Conservation (phyloP, 2,888 invertebrate species). For the Dryobotodes eremita region DNA sequence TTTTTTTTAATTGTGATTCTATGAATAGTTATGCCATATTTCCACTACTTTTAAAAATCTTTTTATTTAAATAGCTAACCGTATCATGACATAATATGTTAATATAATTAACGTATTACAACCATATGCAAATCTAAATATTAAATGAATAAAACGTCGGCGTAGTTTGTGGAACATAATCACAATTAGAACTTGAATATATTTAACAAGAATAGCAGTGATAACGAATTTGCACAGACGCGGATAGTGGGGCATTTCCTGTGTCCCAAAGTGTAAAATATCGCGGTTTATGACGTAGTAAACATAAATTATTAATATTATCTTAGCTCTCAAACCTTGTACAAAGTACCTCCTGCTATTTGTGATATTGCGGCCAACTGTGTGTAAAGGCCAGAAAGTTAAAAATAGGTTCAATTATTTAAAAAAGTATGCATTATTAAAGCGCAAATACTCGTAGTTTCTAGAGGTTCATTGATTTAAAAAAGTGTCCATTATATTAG, state of each 20-base stretch:
- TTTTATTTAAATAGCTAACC: too few species aligned
- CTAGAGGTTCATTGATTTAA: too few species aligned
- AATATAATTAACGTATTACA: constrained; percentile 29
- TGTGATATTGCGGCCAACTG: too few species aligned
- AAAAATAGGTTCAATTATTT: too few species aligned
- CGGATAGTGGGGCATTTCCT: constrained; percentile 76
- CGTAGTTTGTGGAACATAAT: constrained; percentile 81
- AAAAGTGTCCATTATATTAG: neutral
- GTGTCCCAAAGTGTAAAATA: constrained; percentile 61
- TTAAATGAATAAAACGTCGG: constrained; percentile 54
- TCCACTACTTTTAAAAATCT: neutral
- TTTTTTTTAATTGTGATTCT: neutral
- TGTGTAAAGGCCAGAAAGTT: too few species aligned
- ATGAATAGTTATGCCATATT: neutral
- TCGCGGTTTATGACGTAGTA: constrained; percentile 8
- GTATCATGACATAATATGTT: constrained; percentile 19
- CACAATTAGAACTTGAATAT: constrained; percentile 85
- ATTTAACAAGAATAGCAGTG: constrained; percentile 87
- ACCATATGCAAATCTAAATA: constrained; percentile 44
- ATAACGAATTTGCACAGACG: constrained; percentile 89
- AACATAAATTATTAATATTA: neutral
- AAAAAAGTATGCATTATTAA: too few species aligned
- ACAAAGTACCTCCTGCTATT: too few species aligned
- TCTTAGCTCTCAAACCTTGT: neutral
- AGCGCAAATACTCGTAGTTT: too few species aligned